Evolutionary conservation across 2,888 invertebrate genomes (phyloP), one percentile per base, ranked within the genome.

Genomic region (Ornithoptera priamus): DNA sequence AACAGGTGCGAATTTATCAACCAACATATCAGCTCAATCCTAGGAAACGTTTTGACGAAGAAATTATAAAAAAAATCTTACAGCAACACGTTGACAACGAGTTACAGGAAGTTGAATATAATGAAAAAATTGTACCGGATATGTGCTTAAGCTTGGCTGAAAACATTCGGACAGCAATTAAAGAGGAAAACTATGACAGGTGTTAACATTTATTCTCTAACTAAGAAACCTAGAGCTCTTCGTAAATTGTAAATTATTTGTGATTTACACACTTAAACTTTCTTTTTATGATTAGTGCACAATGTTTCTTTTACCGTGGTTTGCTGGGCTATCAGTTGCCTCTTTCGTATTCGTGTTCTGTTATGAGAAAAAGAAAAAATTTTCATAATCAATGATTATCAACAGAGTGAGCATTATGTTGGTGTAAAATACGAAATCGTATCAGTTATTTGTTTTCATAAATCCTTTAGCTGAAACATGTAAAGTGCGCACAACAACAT

Each of bases 181-280:
- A 95, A 83, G 94, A 94, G 81, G 92, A 95, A 80, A 93, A 94
- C 72, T 96, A 94, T 83, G 95, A 96, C 83, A 95, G 96, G 96
- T 92, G 77, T 56, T 58, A 58, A 18, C 57, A 22, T 58, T 67
- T 53, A n/a, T 18, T 53, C 53, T 53, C 5, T 53, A n/a, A 53
- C 1, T 8, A 0, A n/a, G 53, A 53, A 53, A 53, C 3, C 12
- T 15, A 46, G 1, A 12, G 53, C 53, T n/a, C n/a, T 12, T 3
- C 4, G 22, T 4, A 22, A 22, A 10, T 58, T 15, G 22, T 22
- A 58, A 58, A 58, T 58, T 58, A 22, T 24, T 58, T 58, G 57
- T 58, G 22, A 58, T 24, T 15, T 17, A 46, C 15, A 5, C n/a
- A 22, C 22, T 2, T 2, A 58, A 58, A 30, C 5, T 30, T 24